A percentile compares a stretch with the other conserved stretches of the same genome.
Conservation (phyloP, 2,797 vertebrate genomes). For the Lacerta bilineata region DNA sequence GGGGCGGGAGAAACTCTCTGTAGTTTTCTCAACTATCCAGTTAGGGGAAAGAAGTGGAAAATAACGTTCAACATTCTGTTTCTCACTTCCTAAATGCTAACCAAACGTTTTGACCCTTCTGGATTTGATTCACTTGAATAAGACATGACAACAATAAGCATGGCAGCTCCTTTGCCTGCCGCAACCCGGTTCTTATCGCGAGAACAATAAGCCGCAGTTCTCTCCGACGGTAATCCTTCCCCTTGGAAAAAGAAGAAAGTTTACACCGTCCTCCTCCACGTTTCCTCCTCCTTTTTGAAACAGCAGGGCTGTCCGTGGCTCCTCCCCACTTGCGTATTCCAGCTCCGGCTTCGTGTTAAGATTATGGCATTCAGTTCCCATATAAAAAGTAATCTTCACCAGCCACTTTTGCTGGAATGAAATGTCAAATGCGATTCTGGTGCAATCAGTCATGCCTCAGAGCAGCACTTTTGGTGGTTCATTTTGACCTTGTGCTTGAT, state of each 20-base stretch:
- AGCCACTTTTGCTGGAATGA: constrained; percentile 70
- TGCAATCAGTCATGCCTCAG: constrained; percentile 88
- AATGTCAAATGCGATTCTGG: constrained; percentile 59
- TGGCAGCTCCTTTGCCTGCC: constrained; percentile 35
- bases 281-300: background rate
- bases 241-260: background rate
- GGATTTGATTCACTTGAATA: constrained; percentile 65
- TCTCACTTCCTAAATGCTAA: constrained; percentile 64
- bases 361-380: constrained; percentile 82
- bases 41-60: constrained; percentile 68
- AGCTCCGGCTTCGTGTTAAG: constrained; percentile 48
- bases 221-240: background rate
- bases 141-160: constrained; percentile 66
- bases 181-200: constrained; percentile 48
- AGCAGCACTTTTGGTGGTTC: constrained; percentile 98
- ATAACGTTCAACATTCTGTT: constrained; percentile 50
- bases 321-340: constrained; percentile 63
- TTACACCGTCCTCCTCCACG: background rate
- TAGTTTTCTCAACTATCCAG: constrained; percentile 66
- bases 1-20: constrained; percentile 39
- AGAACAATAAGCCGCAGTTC: constrained; percentile 36
- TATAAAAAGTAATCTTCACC: constrained; percentile 70
- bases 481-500: constrained; percentile 99
- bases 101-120: constrained; percentile 54
- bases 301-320: constrained; percentile 43